phyloP scores from a whole-genome alignment of 2,888 invertebrate genomes.

The Altica lythri region DNA sequence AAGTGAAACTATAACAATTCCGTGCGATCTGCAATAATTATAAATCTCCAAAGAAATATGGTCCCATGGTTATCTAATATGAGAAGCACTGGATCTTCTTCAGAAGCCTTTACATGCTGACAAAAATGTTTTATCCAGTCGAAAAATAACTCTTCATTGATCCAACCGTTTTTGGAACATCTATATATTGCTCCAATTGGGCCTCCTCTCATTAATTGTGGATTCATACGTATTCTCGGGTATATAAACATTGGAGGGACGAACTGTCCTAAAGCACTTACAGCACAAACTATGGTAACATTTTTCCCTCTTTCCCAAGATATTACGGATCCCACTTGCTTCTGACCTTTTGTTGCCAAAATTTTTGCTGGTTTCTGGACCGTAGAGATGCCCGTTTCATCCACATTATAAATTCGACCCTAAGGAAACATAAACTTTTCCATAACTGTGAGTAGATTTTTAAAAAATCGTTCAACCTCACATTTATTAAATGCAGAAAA shows the following conservation, averaged over 20 bases:
- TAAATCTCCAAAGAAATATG: not conserved
- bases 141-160: not conserved
- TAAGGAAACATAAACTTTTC: not conserved
- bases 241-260: not conserved
- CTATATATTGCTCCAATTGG: not conserved
- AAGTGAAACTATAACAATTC: constrained; percentile 3
- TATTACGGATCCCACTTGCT: constrained; percentile 17
- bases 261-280: constrained; percentile 35
- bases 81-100: not conserved
- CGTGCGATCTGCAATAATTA: not conserved
- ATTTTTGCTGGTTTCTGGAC: constrained; percentile 51
- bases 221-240: not conserved
- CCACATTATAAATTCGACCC: constrained; percentile 44
- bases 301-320: constrained; percentile 36
- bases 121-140: not conserved
- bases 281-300: constrained; percentile 4
- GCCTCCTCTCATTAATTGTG: not conserved
- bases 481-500: not conserved
- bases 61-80: not conserved
- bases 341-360: constrained; percentile 17
- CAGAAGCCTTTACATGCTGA: not conserved
- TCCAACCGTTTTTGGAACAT: not conserved
- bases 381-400: constrained; percentile 51
- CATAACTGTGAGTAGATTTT: not conserved
- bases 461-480: constrained; percentile 7